Conservation (phyloP, 2,797 vertebrate genomes). For the Spinus olivaceus region DNA sequence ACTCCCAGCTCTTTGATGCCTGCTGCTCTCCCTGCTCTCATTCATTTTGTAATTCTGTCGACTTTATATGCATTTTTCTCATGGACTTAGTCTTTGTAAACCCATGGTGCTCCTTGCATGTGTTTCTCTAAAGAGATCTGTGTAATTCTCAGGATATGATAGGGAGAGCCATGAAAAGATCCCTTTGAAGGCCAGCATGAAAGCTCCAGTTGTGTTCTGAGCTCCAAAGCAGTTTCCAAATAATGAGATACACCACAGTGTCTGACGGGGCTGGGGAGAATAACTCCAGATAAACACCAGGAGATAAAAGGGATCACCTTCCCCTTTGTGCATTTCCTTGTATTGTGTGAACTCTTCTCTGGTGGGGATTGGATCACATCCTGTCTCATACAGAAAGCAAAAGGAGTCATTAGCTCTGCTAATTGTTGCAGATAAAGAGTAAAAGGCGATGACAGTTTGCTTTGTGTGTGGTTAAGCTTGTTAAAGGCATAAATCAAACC, state of each 20-base stretch:
- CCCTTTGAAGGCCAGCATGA: conserved; percentile 33
- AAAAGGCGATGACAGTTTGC: not conserved
- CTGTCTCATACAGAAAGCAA: conserved; percentile 6
- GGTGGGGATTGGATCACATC: not conserved
- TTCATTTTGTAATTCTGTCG: not conserved
- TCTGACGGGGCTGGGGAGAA: not conserved
- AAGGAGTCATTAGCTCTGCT: conserved; percentile 35
- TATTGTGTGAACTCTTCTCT: conserved; percentile 17
- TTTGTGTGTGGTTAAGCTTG: conserved; percentile 12
- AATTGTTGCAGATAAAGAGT: conserved; percentile 22
- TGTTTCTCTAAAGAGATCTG: not conserved
- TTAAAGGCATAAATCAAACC: not conserved
- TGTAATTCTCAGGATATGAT: not conserved
- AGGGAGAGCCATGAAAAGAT: not conserved
- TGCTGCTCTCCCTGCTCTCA: conserved; percentile 10
- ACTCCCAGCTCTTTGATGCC: conserved; percentile 18
- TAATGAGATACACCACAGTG: not conserved
- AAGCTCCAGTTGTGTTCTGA: conserved; percentile 3
- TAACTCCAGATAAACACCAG: conserved; percentile 1
- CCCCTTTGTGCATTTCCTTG: conserved; percentile 17
- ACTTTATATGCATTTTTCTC: not conserved
- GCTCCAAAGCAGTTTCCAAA: not conserved
- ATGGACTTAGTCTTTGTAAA: not conserved
- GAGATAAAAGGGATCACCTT: conserved; percentile 20
- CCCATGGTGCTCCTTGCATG: not conserved